Evolutionary conservation across 1,140 invertebrate species (phyloP).

Genomic region (Pseudomyrmex pallidus): DNA sequence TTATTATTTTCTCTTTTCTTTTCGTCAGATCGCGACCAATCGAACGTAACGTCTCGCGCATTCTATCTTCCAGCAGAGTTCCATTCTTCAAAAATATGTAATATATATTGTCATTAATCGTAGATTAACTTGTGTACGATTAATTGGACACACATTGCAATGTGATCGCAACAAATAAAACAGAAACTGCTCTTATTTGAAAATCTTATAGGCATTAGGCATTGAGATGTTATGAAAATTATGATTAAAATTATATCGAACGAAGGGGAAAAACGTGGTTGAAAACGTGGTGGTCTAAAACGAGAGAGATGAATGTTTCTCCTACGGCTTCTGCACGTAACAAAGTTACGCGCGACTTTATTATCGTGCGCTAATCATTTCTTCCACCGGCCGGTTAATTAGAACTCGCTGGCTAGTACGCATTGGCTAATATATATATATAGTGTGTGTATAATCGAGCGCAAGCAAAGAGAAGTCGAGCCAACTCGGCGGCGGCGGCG

Average conservation of each 20-base stretch:
- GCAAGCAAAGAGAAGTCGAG: background rate
- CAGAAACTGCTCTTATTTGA: too few relatives aligned
- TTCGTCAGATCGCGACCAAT: background rate
- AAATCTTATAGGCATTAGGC: background rate
- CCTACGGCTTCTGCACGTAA: slow-evolving; percentile 22
- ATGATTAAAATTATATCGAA: slow-evolving; percentile 15
- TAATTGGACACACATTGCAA: too few relatives aligned
- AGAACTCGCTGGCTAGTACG: slow-evolving; percentile 73
- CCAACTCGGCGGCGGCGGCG: background rate
- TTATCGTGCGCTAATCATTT: slow-evolving; percentile 51
- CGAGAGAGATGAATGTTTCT: slow-evolving; percentile 22
- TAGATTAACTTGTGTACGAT: too few relatives aligned
- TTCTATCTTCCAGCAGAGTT: background rate
- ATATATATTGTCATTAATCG: too few relatives aligned
- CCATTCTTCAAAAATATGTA: too few relatives aligned
- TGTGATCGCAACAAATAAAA: too few relatives aligned
- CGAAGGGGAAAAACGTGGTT: background rate
- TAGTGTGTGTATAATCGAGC: slow-evolving; percentile 1
- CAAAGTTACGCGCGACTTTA: slow-evolving; percentile 20
- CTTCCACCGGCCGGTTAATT: slow-evolving; percentile 53
- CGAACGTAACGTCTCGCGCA: background rate
- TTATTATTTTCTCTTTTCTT: slow-evolving; percentile 6
- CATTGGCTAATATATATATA: slow-evolving; percentile 26
- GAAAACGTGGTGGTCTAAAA: slow-evolving; percentile 9
- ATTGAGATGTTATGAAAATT: slow-evolving; percentile 30